Base-by-base conservation (phyloP, 2,888 invertebrate species). In the Trichopoda pennipes region DNA sequence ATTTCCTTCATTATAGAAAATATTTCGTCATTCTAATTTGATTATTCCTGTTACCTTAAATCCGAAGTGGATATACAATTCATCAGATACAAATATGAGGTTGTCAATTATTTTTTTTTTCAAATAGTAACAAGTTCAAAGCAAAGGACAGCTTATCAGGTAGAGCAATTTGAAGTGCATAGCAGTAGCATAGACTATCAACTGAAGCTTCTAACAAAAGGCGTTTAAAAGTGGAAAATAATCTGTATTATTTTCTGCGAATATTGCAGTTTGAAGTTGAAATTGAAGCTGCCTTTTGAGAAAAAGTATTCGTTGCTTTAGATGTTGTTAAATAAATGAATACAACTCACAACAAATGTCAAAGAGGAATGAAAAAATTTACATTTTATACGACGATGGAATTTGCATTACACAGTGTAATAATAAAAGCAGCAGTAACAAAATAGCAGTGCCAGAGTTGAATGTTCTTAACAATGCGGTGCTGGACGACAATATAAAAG, bases 271-370 rank as follows among this genome's bases (percentile, higher is more conserved):
- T 51, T 55, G 42, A 77, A 77, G 53, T 66, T 73, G 77, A 77
- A 81, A 77, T 74, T 74, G 69, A 69, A 81, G 58, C 63, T 81
- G 53, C 69, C 56, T 69, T 74, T 73, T 64, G 53, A 47, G 42
- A 51, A 47, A 19, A 14, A 35, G 60, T 47, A 32, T 19, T 23
- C 23, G 17, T 10, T 47, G 53, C 63, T 56, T 23, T 19, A 12
- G 49, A 28, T 56, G 53, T 16, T 42, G 64, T 55, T 58, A n/a
- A 47, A 64, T 47, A 28, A 69, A 53, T 55, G 49, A 35, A 49
- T 38, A 64, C 64, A 49, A 23, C 56, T 55, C 35, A 17, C 51
- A 21, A 32, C 21, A 42, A 61, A 42, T 42, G 47, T n/a, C 32
- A 51, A 60, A 51, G 35, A 17, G 23, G 21, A 58, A 55, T 47